Evolutionary conservation across 1,140 invertebrate genomes (phyloP), one percentile per base, ranked within the genome.

Genomic region (Meloidogyne exigua): DNA sequence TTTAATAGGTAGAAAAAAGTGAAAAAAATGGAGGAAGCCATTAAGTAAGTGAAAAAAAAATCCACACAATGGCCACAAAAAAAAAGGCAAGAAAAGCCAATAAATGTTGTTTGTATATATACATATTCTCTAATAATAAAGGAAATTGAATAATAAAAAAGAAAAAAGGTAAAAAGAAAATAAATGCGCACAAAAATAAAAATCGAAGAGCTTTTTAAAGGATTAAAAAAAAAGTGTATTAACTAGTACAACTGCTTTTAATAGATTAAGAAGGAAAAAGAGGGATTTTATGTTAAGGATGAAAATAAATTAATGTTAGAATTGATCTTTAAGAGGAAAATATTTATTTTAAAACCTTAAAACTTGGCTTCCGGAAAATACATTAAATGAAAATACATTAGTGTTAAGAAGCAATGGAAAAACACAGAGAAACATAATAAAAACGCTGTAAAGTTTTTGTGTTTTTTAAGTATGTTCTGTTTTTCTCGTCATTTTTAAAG

Each of bases 71-170:
- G 18, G 49, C 44, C 3, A 18, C 7, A 49, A 18, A 49, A n/a
- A n/a, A 57, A 57, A n/a, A n/a, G n/a, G 18, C 49, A n/a, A 57
- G 49, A 57, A 57, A 57, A n/a, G 49, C 49, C 9, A 57, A 57
- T 39, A 39, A 32, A 32, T 3, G 9, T 39, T 9, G 9, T 39
- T 4, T 39, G 3, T 2, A 3, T 32, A 32, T 32, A 3, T 32
- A 7, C 7, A 32, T 49, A 15, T 49, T 9, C n/a, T 15, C 9
- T 32, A 70, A 21, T n/a, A 67, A 36, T 39, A 74, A 32, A 18
- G 28, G 21, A 26, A 74, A n/a, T 23, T 21, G 36, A 15, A 75
- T 26, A 75, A 21, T 62, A 67, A 75, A 25, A 26, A 75, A 75
- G 36, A 39, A 44, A 21, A 67, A 44, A 23, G 42, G 69, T 32